Evolutionary conservation across 2,113 vertebrate genomes (phyloP).

Genomic region (Corvus moneduloides): DNA sequence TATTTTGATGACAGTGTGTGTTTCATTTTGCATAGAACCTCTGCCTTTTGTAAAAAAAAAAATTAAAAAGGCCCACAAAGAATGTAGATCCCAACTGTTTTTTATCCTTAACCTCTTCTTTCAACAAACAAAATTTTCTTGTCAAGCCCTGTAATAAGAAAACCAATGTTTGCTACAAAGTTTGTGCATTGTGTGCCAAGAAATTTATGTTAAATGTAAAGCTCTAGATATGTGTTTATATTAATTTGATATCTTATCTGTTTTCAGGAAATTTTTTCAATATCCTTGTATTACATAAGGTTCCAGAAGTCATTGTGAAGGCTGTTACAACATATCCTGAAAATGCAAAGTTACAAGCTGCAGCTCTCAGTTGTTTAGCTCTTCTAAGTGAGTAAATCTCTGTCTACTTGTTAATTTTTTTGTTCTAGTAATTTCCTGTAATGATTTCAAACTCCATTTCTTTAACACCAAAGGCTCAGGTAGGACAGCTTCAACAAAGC

Average conservation of each 20-base stretch:
- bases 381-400: slow-evolving; percentile 85
- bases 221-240: neutral
- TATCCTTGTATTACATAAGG: slow-evolving; percentile 90
- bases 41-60: neutral
- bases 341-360: slow-evolving; percentile 81
- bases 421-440: neutral
- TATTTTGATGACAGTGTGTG: neutral
- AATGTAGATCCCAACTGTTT: neutral
- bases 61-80: neutral
- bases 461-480: neutral
- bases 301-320: slow-evolving; percentile 81
- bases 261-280: slow-evolving; percentile 89
- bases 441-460: neutral
- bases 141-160: neutral
- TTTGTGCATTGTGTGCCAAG: neutral
- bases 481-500: neutral
- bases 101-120: neutral
- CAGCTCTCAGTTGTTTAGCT: slow-evolving; percentile 86
- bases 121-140: neutral
- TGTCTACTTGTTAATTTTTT: neutral
- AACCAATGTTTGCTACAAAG: neutral
- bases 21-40: neutral
- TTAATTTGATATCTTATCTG: neutral
- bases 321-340: slow-evolving; percentile 79
- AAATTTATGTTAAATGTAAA: neutral